Conservation (phyloP, 2,797 vertebrate species). For the Monodelphis domestica region DNA sequence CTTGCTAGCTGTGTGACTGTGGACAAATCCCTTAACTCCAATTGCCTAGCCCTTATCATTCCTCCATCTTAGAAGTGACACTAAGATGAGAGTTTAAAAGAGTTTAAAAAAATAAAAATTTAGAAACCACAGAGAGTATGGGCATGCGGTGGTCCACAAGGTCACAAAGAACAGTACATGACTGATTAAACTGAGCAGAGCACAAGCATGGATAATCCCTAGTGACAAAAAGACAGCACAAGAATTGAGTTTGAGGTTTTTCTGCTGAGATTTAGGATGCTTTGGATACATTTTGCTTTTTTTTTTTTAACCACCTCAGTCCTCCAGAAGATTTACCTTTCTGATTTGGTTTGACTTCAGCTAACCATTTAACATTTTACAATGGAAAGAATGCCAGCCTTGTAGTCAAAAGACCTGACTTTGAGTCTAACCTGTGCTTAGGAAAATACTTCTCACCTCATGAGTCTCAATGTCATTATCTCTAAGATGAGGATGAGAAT, state of each 20-base stretch:
- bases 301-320: not conserved
- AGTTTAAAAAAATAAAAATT: too few relatives aligned
- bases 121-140: too few relatives aligned
- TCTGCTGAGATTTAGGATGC: slow-evolving; percentile 17
- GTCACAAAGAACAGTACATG: too few relatives aligned
- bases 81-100: too few relatives aligned
- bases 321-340: slow-evolving; percentile 11
- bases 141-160: too few relatives aligned
- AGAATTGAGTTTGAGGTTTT: not conserved
- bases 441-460: not conserved
- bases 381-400: not conserved
- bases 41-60: too few relatives aligned
- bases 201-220: not conserved
- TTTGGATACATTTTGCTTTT: not conserved
- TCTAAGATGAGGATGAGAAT: not conserved
- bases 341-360: not conserved
- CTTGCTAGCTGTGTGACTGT: too few relatives aligned
- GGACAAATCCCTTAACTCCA: too few relatives aligned
- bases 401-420: not conserved
- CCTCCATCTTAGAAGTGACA: too few relatives aligned
- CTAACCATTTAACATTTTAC: not conserved
- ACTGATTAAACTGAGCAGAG: not conserved
- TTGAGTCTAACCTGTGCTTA: not conserved
- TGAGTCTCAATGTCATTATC: not conserved
- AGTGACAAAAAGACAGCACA: not conserved